phyloP scores from a whole-genome alignment of 2,888 invertebrate species.

The Lapara coniferarum region DNA sequence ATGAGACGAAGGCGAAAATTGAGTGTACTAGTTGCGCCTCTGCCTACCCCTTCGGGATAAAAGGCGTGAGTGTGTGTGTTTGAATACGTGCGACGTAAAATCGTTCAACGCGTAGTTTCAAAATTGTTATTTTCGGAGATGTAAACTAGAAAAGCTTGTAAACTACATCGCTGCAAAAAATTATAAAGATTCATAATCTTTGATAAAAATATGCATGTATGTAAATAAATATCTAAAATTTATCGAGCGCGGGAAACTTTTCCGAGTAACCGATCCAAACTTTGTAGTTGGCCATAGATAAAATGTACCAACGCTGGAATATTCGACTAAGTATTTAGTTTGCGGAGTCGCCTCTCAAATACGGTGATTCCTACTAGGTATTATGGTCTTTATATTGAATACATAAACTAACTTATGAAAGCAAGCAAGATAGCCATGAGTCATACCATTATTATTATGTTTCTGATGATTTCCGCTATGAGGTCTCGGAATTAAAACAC shows the following conservation, averaged over 20 bases:
- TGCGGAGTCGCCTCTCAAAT: neutral
- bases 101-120: neutral
- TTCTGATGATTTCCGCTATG: no score
- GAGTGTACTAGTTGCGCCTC: no score
- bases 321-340: neutral
- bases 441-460: no score
- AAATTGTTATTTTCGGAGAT: neutral
- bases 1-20: no score
- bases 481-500: no score
- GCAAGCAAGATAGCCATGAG: no score
- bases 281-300: slow-evolving; percentile 17
- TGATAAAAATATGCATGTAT: slow-evolving; percentile 19
- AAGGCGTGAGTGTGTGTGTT: no score
- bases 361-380: neutral
- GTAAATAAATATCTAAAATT: slow-evolving; percentile 9
- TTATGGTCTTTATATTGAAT: neutral
- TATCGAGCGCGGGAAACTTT: slow-evolving; percentile 15
- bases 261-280: neutral
- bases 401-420: no score
- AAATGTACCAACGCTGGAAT: slow-evolving; percentile 27
- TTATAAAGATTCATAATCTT: slow-evolving; percentile 15
- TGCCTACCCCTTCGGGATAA: no score
- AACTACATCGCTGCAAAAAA: neutral
- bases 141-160: neutral
- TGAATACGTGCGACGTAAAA: neutral